These are phyloP conservation scores for Platysternon megacephalum DNA, from an alignment of 2,113 vertebrate genomes.

Conservation along the genomic window DNA sequence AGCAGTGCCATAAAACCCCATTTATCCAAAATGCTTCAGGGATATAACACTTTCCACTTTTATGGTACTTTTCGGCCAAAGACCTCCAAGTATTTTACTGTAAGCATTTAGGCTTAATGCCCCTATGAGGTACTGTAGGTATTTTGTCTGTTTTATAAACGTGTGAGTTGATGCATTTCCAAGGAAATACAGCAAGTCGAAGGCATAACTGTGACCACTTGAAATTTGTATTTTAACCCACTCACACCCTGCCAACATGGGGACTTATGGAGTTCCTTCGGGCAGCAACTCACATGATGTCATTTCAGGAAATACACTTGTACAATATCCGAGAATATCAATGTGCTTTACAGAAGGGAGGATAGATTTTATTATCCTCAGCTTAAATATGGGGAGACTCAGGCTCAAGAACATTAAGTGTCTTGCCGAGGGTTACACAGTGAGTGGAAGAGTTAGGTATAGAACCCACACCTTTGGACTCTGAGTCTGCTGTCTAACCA, in stretches of 20 bases:
- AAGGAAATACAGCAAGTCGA: neutral
- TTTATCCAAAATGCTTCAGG: neutral
- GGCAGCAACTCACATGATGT: neutral
- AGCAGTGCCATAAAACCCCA: neutral
- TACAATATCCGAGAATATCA: neutral
- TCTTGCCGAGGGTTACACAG: neutral
- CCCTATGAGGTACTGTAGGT: neutral
- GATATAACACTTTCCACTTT: neutral
- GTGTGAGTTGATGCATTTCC: neutral
- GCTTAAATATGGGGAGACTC: neutral
- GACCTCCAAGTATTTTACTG: neutral
- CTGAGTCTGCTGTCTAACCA: neutral
- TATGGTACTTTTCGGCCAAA: neutral
- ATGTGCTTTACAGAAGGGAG: neutral
- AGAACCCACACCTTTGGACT: neutral
- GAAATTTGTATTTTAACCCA: neutral
- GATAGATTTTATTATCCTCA: neutral
- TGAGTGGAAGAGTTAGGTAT: neutral
- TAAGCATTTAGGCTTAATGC: neutral
- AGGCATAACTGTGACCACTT: neutral
- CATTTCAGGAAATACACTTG: neutral
- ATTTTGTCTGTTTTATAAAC: neutral
- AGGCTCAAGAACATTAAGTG: neutral
- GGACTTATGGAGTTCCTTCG: neutral
- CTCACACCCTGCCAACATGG: neutral